phyloP scores from a whole-genome alignment of 2,113 vertebrate genomes.

The Ailuropoda melanoleuca region DNA sequence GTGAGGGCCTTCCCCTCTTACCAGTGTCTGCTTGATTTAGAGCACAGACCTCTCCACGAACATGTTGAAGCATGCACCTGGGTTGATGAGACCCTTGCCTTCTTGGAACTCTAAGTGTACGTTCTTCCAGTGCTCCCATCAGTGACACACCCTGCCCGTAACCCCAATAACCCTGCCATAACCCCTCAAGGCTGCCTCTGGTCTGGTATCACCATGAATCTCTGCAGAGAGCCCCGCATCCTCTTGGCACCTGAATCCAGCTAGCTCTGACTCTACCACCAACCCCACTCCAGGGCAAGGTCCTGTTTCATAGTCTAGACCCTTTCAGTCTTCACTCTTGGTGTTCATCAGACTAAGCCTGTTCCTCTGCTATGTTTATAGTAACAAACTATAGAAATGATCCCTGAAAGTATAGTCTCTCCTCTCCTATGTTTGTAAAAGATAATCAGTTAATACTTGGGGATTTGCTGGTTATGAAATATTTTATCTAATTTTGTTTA shows the following conservation, averaged over 20 bases:
- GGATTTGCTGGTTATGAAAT: not conserved
- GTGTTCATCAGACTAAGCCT: not conserved
- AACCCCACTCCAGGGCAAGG: fast-evolving
- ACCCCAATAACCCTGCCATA: not conserved
- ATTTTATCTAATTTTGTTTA: not conserved
- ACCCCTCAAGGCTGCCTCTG: not conserved
- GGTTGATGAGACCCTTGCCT: not conserved
- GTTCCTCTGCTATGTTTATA: too few relatives aligned
- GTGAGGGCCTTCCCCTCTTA: not conserved
- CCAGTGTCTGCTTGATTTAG: not conserved
- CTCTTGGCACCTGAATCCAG: not conserved
- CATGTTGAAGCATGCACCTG: fast-evolving
- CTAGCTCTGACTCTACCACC: not conserved
- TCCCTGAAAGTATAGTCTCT: too few relatives aligned
- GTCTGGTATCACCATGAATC: not conserved
- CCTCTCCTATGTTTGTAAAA: not conserved
- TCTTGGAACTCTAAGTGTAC: not conserved
- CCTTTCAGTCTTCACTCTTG: not conserved
- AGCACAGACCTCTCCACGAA: not conserved
- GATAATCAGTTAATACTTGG: not conserved
- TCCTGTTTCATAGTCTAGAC: not conserved
- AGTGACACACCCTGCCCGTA: not conserved
- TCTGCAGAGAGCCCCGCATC: not conserved
- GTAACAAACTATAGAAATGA: too few relatives aligned
- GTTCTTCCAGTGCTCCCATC: not conserved